Base-by-base conservation (phyloP, 1,140 invertebrate genomes). In the Tetranychus cinnabarinus region DNA sequence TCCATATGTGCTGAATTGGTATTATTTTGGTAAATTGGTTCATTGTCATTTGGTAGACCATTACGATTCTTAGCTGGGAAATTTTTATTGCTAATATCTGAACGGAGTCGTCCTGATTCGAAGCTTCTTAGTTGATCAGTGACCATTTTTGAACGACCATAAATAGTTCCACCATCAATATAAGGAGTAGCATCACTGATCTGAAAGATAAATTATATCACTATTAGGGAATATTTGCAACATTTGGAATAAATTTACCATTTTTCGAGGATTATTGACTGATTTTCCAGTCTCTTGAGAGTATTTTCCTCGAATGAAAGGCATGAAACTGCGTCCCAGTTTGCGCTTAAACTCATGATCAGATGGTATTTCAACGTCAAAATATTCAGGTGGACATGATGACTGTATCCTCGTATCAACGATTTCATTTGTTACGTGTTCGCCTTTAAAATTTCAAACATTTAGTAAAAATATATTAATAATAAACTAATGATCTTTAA, bases 371-470 rank as follows among this genome's bases (percentile, higher is more conserved):
- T 66, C n/a, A 58, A 80, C 75, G 61, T 78, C 79, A 61, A 78
- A 75, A 67, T 79, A 79, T 68, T 78, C 75, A 0, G 77, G 76
- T 15, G 77, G 77, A 69, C 77, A 79, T n/a, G 72, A 73, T 23
- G 75, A 67, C 63, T 74, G 5, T 6, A 42, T 68, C 66, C 80
- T 78, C 10, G 77, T 74, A 71, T 81, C 79, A 55, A 81, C 67
- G 60, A 81, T 77, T 71, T 81, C 79, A 68, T 81, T 79, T 15
- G 80, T 78, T 3, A 80, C 72, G 69, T 81, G 79, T 66, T 80
- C 78, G 6, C 48, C 48, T 52, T 6, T 7, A 8, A 1, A 52
- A 52, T 8, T 5, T 6, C 15, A 8, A 52, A 8, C n/a, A 52
- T 8, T 23, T 15, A 15, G 4, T 52, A 10, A 10, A 42, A 42